Conservation (phyloP, 2,113 vertebrate genomes). For the Calyptomena viridis region DNA sequence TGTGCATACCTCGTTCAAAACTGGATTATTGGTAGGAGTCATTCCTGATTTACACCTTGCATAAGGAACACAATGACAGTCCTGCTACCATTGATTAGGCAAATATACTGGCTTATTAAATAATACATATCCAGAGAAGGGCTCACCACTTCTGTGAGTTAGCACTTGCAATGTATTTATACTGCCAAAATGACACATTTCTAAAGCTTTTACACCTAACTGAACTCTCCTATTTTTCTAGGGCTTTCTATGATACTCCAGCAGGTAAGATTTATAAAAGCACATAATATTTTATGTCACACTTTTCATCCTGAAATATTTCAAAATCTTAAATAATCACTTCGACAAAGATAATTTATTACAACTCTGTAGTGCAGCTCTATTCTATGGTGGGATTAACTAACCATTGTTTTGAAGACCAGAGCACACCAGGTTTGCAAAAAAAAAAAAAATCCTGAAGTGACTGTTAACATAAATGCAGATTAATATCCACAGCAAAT, state of each 20-base stretch:
- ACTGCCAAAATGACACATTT: background rate
- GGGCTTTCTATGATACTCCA: background rate
- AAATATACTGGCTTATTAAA: background rate
- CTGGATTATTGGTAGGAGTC: background rate
- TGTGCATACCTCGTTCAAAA: too few relatives aligned
- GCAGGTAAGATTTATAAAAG: background rate
- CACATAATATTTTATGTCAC: background rate
- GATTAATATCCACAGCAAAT: background rate
- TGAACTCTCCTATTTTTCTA: background rate
- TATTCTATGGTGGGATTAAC: background rate
- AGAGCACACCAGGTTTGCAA: background rate
- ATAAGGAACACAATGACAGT: background rate
- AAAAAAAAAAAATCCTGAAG: background rate
- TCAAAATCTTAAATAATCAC: background rate
- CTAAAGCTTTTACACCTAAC: background rate
- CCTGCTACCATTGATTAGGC: background rate
- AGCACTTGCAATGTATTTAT: background rate
- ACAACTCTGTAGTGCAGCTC: background rate
- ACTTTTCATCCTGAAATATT: background rate
- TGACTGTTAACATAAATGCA: background rate
- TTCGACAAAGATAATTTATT: background rate
- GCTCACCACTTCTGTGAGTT: background rate
- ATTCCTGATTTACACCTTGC: background rate
- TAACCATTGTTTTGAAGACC: background rate
- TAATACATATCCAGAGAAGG: background rate